Base-by-base conservation (phyloP, 2,888 invertebrate species). In the Lasioglossum pauxillum region DNA sequence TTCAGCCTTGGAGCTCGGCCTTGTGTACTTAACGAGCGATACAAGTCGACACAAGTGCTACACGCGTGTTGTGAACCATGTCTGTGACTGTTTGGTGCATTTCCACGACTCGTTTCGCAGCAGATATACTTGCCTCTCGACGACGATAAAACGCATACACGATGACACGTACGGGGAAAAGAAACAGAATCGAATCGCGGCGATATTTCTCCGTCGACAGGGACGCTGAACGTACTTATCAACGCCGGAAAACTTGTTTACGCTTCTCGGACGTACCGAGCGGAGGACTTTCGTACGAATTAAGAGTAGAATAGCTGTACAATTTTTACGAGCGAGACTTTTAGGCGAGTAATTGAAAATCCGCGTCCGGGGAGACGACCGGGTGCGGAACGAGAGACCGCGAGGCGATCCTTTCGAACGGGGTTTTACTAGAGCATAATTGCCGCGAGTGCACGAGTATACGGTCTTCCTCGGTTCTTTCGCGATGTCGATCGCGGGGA, bases 11-110 rank as follows among this genome's bases (percentile, higher is more conserved):
- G 88, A 80, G 91, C 88, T 87, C 91, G 92, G 91, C 92, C 83
- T 85, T 93, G 90, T 93, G 93, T 94, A 94, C 94, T 94, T 94
- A 94, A 84, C 81, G 53, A 75, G 35, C n/a, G n/a, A n/a, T n/a
- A n/a, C 41, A 44, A 38, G 19, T 64, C 60, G 72, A 53, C 44
- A n/a, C 35, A 82, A 77, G 80, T 86, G 83, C 74, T 76, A 67
- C 44, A 44, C 64, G 78, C 76, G 78, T 71, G 79, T 80, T 80
- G 87, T 78, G 78, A 75, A 81, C 57, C 38, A 69, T 38, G 74
- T 75, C 84, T 78, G 81, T 75, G 80, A 82, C 80, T 78, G 72
- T 86, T 44, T 57, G 82, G 82, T 89, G 90, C 88, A 90, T 86
- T 88, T 41, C 67, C 57, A 82, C 74, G 78, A 80, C 69, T 38